These are phyloP conservation scores for Drusus annulatus DNA, from an alignment of 1,140 invertebrate species.

Conservation along the genomic window DNA sequence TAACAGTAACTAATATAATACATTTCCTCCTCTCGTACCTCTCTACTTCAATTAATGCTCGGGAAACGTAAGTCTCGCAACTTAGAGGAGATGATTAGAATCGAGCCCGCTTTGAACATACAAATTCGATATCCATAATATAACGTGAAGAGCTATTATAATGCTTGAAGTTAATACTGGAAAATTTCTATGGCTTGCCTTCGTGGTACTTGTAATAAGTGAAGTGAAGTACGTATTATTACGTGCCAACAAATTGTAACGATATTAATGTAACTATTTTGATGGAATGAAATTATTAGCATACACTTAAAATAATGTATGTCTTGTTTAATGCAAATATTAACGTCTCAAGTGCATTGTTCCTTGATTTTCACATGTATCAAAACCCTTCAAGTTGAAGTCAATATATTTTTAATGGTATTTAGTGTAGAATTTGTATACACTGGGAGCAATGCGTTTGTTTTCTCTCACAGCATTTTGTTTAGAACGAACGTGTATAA, in stretches of 20 bases:
- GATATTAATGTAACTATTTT: constrained; percentile 36
- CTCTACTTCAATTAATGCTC: background rate
- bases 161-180: constrained; percentile 51
- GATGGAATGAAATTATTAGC: constrained; percentile 24
- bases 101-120: constrained; percentile 42
- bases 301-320: constrained; percentile 10
- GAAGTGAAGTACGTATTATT: constrained; percentile 12
- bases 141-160: constrained; percentile 49
- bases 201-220: background rate
- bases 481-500: constrained; percentile 25
- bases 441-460: background rate
- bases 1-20: background rate
- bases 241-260: background rate
- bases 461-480: constrained; percentile 1
- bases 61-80: background rate
- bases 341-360: background rate
- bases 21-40: background rate
- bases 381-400: too few relatives aligned
- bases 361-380: too few relatives aligned
- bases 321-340: background rate
- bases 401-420: too few relatives aligned
- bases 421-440: too few relatives aligned
- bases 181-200: constrained; percentile 47
- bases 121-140: constrained; percentile 41
- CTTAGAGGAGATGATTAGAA: background rate